Evolutionary conservation across 2,113 vertebrate species (phyloP), one percentile per base, ranked within the genome.

Genomic region (Dermatemys mawii): DNA sequence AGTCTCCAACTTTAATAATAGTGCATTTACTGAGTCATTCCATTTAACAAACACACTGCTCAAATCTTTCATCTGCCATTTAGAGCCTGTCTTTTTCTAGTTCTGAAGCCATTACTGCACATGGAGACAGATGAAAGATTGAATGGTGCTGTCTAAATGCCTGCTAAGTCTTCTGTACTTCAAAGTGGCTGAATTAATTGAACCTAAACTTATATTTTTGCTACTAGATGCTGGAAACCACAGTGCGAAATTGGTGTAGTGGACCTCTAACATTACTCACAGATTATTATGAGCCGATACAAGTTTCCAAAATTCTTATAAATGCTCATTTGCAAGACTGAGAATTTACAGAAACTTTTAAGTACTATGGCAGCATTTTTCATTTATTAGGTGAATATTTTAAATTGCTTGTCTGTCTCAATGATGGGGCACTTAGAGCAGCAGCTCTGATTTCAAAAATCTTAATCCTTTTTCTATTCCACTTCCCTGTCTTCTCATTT

Each of bases 171-270:
- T 50, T 73, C 44, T n/a, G 11, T 57, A 53, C 26, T 51, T 63
- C n/a, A 10, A 50, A 55, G 21, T 3, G 26, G 4, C 2, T 22
- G 8, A 76, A 80, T 46, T 83, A 80, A 83, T 32, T 38, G 83
- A 81, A 53, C 10, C 2, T 53, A n/a, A 53, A 60, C 78, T 16
- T 19, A 11, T 5, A 0, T n/a, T 13, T 4, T n/a, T 1, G 35
- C 54, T 4, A 2, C 22, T n/a, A 73, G 27, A 48, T 5, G 5
- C 14, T 50, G 44, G 13, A 35, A 78, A 2, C 60, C 54, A 32
- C 1, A 3, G 10, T 44, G 21, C 10, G 78, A 84, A 89, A 48
- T 14, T 57, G 73, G 50, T 70, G 63, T 8, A 6, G 22, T 0
- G 0, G 41, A 16, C 29, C 51, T 87, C 78, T 21, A 63, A 26